Evolutionary conservation across 2,888 invertebrate species (phyloP).

Genomic region (Pollenia labialis): DNA sequence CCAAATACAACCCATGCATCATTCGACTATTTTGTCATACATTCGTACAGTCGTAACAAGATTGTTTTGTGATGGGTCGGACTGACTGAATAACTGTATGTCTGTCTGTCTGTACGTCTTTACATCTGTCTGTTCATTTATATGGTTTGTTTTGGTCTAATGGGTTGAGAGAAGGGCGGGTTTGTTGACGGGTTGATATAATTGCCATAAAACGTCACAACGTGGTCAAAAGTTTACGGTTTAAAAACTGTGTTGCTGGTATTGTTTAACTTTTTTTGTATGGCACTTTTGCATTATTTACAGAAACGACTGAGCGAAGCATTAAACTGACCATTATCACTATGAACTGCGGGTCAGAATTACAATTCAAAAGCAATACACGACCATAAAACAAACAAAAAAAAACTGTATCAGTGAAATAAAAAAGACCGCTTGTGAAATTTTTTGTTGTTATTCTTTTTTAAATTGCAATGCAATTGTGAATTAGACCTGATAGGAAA

Average conservation of each 20-base stretch:
- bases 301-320: background rate
- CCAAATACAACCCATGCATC: slow-evolving; percentile 57
- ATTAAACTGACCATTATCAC: slow-evolving; percentile 64
- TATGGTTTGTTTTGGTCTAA: background rate
- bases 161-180: background rate
- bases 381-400: background rate
- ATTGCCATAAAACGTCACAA: slow-evolving; percentile 51
- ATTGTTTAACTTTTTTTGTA: background rate
- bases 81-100: background rate
- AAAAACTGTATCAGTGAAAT: background rate
- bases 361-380: slow-evolving; percentile 23
- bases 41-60: slow-evolving; percentile 22
- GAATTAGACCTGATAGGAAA: background rate
- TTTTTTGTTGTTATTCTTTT: background rate
- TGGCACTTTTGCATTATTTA: slow-evolving; percentile 20
- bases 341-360: slow-evolving; percentile 53
- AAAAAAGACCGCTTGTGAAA: slow-evolving; percentile 11
- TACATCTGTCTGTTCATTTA: background rate
- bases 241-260: slow-evolving; percentile 9
- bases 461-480: slow-evolving; percentile 6
- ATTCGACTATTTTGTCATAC: slow-evolving; percentile 61
- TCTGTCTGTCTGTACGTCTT: background rate
- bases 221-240: slow-evolving; percentile 45
- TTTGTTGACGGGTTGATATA: slow-evolving; percentile 26
- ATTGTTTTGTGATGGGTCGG: slow-evolving; percentile 4